Evolutionary conservation across 2,113 vertebrate genomes (phyloP).

Genomic region (Mormyrus iriodes): DNA sequence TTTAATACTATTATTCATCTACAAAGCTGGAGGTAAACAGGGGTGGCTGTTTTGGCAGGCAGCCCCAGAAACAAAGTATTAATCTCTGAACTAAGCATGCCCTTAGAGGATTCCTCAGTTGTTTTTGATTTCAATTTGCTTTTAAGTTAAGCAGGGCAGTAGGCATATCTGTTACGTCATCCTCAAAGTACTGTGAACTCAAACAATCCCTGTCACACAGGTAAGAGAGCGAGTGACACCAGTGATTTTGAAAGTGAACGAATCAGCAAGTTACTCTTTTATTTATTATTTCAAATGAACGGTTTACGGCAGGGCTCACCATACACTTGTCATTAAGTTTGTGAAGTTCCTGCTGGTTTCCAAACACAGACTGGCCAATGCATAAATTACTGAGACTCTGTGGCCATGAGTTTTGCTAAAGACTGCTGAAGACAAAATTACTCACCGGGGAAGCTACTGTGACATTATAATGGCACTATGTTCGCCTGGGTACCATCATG

Average conservation of each 20-base stretch:
- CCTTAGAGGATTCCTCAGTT: neutral
- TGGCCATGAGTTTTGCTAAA: neutral
- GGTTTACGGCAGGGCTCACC: neutral
- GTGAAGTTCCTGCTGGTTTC: constrained; percentile 27
- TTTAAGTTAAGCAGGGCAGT: neutral
- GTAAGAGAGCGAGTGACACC: neutral
- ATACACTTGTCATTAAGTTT: constrained; percentile 26
- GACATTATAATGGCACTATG: neutral
- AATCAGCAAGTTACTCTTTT: constrained; percentile 8
- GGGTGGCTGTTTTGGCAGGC: neutral
- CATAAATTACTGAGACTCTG: neutral
- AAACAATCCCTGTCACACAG: neutral
- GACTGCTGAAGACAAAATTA: neutral
- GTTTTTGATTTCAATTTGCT: neutral
- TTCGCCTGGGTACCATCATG: neutral
- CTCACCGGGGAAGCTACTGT: neutral
- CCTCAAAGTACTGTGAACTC: neutral
- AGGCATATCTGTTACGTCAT: neutral
- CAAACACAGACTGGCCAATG: neutral
- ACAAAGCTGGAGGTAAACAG: constrained; percentile 2
- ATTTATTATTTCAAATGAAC: neutral
- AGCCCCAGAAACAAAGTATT: neutral
- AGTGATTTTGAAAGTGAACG: constrained; percentile 7
- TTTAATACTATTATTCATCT: constrained; percentile 15
- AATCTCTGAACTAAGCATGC: neutral